Conservation (phyloP, 2,888 invertebrate genomes). For the Noctua janthina region DNA sequence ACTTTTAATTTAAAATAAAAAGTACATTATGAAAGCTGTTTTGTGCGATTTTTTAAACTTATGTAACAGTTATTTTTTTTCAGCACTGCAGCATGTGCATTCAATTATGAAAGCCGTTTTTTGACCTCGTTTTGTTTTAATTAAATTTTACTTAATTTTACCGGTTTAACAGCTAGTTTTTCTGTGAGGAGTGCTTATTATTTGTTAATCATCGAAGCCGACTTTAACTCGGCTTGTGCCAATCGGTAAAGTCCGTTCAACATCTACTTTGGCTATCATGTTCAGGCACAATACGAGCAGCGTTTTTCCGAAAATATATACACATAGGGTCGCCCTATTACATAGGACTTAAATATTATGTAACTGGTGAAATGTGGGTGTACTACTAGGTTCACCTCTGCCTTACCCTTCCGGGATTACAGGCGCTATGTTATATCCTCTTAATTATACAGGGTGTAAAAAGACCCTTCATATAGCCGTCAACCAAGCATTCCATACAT, state of each 20-base stretch:
- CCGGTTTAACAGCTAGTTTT: neutral
- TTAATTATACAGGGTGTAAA: too few relatives aligned
- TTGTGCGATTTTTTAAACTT: neutral
- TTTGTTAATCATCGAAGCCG: neutral
- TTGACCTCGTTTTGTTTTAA: conserved; percentile 24
- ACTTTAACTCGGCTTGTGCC: neutral
- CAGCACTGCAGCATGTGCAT: conserved; percentile 1
- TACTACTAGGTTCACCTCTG: too few relatives aligned
- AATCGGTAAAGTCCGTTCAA: neutral
- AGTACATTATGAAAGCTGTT: neutral
- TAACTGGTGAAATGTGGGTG: too few relatives aligned
- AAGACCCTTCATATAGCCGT: too few relatives aligned
- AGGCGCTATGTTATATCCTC: too few relatives aligned
- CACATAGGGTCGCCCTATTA: too few relatives aligned
- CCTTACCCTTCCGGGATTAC: too few relatives aligned
- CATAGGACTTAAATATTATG: too few relatives aligned
- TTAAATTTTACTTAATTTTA: neutral
- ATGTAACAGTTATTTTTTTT: conserved; percentile 8
- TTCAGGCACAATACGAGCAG: too few relatives aligned
- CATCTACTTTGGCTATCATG: neutral
- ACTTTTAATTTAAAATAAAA: conserved; percentile 4
- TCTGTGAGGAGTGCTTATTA: neutral
- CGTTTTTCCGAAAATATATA: too few relatives aligned
- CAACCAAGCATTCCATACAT: too few relatives aligned
- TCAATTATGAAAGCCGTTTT: neutral